Percentiles rank a stretch among this genome's conserved stretches.
Evolutionary conservation across 2,888 invertebrate species (phyloP).

Genomic region (Rutpela maculata): DNA sequence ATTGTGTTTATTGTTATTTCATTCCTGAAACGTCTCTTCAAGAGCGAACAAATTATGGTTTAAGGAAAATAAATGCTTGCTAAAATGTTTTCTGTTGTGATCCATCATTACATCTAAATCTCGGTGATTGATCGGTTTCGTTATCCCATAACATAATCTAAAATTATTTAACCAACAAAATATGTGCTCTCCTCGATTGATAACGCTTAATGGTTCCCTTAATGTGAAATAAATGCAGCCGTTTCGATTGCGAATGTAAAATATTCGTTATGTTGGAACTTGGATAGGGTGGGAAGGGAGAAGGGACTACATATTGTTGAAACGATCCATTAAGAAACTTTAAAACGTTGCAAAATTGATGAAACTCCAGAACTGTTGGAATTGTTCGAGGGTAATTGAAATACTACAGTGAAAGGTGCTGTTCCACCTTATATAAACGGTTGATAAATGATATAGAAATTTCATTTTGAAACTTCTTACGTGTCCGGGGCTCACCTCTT

Average conservation of each 20-base stretch:
- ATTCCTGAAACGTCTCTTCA: not conserved
- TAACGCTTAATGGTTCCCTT: not conserved
- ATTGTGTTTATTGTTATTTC: not conserved
- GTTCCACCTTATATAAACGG: not conserved
- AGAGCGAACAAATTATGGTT: not conserved
- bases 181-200: not conserved
- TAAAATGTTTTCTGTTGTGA: not conserved
- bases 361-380: slow-evolving; percentile 18
- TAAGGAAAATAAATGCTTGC: not conserved
- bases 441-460: slow-evolving; percentile 18
- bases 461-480: slow-evolving; percentile 12
- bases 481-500: not conserved
- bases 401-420: not conserved
- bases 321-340: slow-evolving; percentile 12
- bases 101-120: not conserved
- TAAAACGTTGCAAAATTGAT: slow-evolving; percentile 15
- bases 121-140: not conserved
- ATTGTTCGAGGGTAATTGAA: slow-evolving; percentile 15
- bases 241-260: not conserved
- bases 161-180: slow-evolving; percentile 1
- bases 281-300: not conserved
- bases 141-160: not conserved
- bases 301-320: not conserved
- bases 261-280: not conserved
- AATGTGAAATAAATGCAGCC: not conserved